Conservation (phyloP, 1,140 invertebrate species). For the Panonychus citri region DNA sequence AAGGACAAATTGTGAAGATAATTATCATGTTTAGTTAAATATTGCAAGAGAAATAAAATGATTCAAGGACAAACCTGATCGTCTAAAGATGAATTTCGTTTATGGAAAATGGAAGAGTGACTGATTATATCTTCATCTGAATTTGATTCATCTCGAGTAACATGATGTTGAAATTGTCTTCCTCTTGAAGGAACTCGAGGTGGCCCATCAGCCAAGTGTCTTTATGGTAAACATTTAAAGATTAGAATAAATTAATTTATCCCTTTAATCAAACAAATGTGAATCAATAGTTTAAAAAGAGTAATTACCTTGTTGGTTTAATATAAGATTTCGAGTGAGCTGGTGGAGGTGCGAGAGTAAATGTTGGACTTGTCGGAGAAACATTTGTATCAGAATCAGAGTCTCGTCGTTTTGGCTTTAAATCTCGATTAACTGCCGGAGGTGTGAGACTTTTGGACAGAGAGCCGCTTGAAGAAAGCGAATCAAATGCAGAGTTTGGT, state of each 20-base stretch:
- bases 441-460: slow-evolving; percentile 24
- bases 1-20: background rate
- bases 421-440: slow-evolving; percentile 44
- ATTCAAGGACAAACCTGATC: background rate
- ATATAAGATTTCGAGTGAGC: slow-evolving; percentile 2
- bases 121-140: slow-evolving; percentile 1
- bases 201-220: background rate
- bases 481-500: slow-evolving; percentile 9
- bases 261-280: too few species aligned
- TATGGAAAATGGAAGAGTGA: background rate
- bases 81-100: background rate
- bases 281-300: background rate
- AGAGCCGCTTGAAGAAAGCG: slow-evolving; percentile 22
- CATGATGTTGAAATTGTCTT: background rate
- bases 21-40: slow-evolving; percentile 3
- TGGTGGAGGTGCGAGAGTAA: slow-evolving; percentile 20
- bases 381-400: background rate
- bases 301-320: slow-evolving; percentile 12
- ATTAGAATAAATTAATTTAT: too few species aligned
- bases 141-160: background rate
- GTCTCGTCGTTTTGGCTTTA: slow-evolving; percentile 43
- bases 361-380: slow-evolving; percentile 2
- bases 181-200: background rate
- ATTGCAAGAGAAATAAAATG: background rate
- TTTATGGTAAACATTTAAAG: background rate